Evolutionary conservation across 2,113 vertebrate genomes (phyloP), one percentile per base, ranked within the genome.

Genomic region (Upupa epops): DNA sequence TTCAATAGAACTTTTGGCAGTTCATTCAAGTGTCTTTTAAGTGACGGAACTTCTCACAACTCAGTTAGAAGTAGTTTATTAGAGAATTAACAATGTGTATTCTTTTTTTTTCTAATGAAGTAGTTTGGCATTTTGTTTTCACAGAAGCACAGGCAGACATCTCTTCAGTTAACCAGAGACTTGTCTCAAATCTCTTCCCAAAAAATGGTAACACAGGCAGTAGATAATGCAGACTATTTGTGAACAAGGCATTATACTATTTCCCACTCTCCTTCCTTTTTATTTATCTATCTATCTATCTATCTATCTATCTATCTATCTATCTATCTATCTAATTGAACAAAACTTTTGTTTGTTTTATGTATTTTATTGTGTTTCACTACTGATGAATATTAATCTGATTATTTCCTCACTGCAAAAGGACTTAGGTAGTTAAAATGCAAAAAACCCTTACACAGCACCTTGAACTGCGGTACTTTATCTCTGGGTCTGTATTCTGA

Each of bases 261-360:
- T 4, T 3, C 6, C 2, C 0, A 3, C 3, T 5, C n/a, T 17
- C 7, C 25, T 3, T 29, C 36, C 17, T 3, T 16, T 6, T 9
- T 34, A 8, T 56, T 40, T 42, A 52, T n/a, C n/a, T n/a, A n/a
- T n/a, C n/a, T n/a, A n/a, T n/a, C n/a, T n/a, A n/a, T n/a, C n/a
- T n/a, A n/a, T n/a, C n/a, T n/a, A n/a, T n/a, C n/a, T n/a, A n/a
- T n/a, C n/a, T n/a, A n/a, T n/a, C n/a, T n/a, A n/a, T n/a, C n/a
- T n/a, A n/a, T 46, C 45, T 11, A 66, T 76, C 58, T 11, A 29
- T 37, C 29, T 45, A 58, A 2, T 1, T 32, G 17, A 6, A 26
- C 7, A 40, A 4, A 61, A 34, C 20, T 22, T 29, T 4, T 3
- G n/a, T n/a, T 9, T 37, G 9, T 45, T 25, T 2, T 25, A 26